Base-by-base conservation (phyloP, 1,140 invertebrate species). In the Drosophila sulfurigaster region DNA sequence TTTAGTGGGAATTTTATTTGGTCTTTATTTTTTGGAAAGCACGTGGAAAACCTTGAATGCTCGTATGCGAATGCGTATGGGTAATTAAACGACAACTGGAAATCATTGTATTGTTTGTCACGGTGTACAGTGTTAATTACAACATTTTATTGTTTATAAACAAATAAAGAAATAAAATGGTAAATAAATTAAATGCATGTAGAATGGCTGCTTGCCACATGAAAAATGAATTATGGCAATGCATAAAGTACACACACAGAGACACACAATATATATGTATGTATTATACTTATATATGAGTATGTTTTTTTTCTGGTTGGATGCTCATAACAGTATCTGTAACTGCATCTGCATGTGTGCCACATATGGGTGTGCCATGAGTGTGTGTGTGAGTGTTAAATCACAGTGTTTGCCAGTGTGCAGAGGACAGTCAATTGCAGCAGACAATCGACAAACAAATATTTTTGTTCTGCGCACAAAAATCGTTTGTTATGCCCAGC, bases 111-210 rank as follows among this genome's bases (percentile, higher is more conserved):
- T 76, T 82, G 70, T 66, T 63, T 68, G 71, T 58, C 57, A 43
- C 35, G 41, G 30, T 69, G 65, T 30, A 38, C 38, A 15, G 65
- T 68, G 68, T 79, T 76, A 79, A 79, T 76, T 76, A 68, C 67
- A 60, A 54, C 45, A 41, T 67, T 76, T 79, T 59, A 81, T 80
- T 80, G 48, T 72, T 71, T 72, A 68, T 76, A 79, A 76, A 65
- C 72, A 75, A 78, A 79, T 65, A 78, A 75, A 75, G 46, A 54
- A 78, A 72, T 65, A 75, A 69, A 78, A 69, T 43, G 13, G 20
- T 66, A 69, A 68, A 78, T 79, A 71, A 77, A 82, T 82, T 73
- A 73, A 87, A 78, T 67, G 66, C 72, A 74, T 8, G 63, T 58
- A 65, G 43, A 66, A 66, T 38, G 45, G 38, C 45, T 68, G 49